phyloP scores from a whole-genome alignment of 1,140 invertebrate genomes.

The Cherax destructor region DNA sequence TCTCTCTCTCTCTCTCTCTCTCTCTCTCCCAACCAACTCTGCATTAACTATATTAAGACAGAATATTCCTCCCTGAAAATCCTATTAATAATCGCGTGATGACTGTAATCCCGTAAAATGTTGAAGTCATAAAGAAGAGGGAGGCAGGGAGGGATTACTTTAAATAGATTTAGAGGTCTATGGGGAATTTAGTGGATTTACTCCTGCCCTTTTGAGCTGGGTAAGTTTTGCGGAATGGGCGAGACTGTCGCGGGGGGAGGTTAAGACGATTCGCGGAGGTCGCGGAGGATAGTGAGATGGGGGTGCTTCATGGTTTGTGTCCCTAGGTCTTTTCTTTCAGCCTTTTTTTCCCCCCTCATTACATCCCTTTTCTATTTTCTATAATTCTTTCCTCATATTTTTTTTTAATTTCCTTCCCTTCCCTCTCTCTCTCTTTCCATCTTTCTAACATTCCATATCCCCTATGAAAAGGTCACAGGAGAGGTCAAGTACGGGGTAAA shows the following conservation, averaged over 20 bases:
- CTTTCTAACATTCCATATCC: background rate
- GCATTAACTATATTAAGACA: background rate
- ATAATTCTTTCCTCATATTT: background rate
- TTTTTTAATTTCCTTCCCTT: background rate
- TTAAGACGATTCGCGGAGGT: background rate
- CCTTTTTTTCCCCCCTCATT: too few relatives aligned
- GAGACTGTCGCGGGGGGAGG: too few relatives aligned
- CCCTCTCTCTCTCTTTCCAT: background rate
- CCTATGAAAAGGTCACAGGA: too few relatives aligned
- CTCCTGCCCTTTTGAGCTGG: too few relatives aligned
- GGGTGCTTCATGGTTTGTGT: too few relatives aligned
- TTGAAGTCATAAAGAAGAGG: background rate
- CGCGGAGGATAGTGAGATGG: too few relatives aligned
- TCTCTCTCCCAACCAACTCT: background rate
- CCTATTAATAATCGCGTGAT: background rate
- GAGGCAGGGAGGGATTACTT: background rate
- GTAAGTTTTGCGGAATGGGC: too few relatives aligned
- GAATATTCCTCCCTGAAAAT: background rate
- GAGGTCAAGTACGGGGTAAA: too few relatives aligned
- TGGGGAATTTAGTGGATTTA: too few relatives aligned
- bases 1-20: background rate
- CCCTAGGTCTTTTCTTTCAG: too few relatives aligned
- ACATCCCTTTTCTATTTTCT: background rate
- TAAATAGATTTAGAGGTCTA: too few relatives aligned
- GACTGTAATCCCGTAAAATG: background rate